A percentile compares a stretch with the other conserved stretches of the same genome.
Conservation (phyloP, 1,140 invertebrate genomes). For the Drosophila insularis region DNA sequence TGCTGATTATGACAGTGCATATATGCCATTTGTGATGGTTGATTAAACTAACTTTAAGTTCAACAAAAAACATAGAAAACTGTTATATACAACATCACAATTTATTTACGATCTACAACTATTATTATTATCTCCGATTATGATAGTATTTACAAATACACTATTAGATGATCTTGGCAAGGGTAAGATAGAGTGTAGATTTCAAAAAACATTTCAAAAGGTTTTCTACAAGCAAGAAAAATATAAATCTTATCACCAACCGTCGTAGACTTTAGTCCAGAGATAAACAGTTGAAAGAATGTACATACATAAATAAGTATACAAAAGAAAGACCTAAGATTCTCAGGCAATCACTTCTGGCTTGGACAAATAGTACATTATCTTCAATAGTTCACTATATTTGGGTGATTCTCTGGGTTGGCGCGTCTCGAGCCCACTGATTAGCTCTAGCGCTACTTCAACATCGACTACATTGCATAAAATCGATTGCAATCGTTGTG, state of each 20-base stretch:
- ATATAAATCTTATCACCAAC: slow-evolving; percentile 3
- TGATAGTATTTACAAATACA: background rate
- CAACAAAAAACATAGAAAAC: background rate
- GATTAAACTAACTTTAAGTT: background rate
- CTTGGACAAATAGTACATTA: slow-evolving; percentile 51
- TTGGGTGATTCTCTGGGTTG: slow-evolving; percentile 56
- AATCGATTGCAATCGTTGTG: slow-evolving; percentile 60
- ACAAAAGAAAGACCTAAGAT: no score
- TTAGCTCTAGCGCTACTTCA: slow-evolving; percentile 62
- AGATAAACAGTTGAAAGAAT: slow-evolving; percentile 14
- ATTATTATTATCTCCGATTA: background rate
- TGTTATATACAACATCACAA: background rate
- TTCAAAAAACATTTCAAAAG: slow-evolving; percentile 21
- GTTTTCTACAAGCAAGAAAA: background rate
- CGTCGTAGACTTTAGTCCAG: background rate
- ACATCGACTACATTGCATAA: slow-evolving; percentile 66
- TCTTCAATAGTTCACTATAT: slow-evolving; percentile 58
- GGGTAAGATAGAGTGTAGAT: slow-evolving; percentile 17
- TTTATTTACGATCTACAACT: background rate
- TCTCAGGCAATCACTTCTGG: slow-evolving; percentile 16
- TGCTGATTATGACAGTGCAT: no score
- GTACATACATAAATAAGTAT: background rate
- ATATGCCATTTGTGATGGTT: background rate
- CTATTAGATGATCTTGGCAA: background rate
- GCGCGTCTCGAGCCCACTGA: slow-evolving; percentile 63